Evolutionary conservation across 2,113 vertebrate genomes (phyloP).

Genomic region (Eclectus roratus): DNA sequence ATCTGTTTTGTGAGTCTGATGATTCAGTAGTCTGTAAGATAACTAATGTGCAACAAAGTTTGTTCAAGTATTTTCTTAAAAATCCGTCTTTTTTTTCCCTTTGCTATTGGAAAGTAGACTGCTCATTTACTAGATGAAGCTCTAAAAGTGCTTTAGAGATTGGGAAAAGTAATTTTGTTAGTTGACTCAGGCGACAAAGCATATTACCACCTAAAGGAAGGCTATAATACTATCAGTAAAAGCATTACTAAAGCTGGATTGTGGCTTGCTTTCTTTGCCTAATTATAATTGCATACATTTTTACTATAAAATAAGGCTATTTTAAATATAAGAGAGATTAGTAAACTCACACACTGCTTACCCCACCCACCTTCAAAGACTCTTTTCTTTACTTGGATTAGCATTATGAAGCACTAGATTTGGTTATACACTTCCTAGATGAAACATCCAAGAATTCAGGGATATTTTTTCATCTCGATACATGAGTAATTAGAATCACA

Average conservation of each 20-base stretch:
- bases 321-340: neutral
- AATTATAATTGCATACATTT: neutral
- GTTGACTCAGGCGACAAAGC: conserved; percentile 7
- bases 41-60: neutral
- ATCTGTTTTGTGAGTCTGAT: conserved; percentile 1
- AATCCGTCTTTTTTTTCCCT: neutral
- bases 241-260: neutral
- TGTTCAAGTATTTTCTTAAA: neutral
- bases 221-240: neutral
- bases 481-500: neutral
- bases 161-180: conserved; percentile 40
- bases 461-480: neutral
- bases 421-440: neutral
- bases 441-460: neutral
- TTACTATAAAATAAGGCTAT: neutral
- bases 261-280: neutral
- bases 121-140: conserved; percentile 14
- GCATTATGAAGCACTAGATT: neutral
- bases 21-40: neutral
- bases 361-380: neutral
- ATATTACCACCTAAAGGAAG: neutral
- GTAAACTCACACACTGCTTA: neutral
- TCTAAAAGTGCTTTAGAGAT: neutral
- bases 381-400: conserved; percentile 2
- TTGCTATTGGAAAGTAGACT: neutral